A percentile compares a stretch with the other conserved stretches of the same genome.
Evolutionary conservation across 2,888 invertebrate genomes (phyloP).

Genomic region (Neoscelio sp.): DNA sequence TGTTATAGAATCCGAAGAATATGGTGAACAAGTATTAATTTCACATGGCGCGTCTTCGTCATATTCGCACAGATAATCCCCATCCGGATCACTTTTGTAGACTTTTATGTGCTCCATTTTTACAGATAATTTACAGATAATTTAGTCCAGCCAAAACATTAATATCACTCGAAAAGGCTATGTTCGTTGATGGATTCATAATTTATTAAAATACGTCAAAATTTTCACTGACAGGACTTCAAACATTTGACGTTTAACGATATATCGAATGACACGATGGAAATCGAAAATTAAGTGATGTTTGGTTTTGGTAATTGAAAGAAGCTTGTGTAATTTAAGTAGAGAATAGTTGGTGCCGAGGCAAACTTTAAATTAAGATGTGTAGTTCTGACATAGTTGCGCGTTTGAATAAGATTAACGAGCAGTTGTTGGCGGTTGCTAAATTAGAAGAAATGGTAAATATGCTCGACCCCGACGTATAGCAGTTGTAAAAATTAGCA

Average conservation of each 20-base stretch:
- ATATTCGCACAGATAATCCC: neutral
- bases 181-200: neutral
- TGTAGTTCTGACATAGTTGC: conserved; percentile 23
- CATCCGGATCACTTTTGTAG: neutral
- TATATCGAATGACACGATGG: neutral
- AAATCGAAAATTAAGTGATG: neutral
- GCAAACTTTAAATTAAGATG: conserved; percentile 19
- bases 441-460: conserved; percentile 34
- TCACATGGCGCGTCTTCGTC: neutral
- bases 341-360: too few species aligned
- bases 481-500: too few species aligned
- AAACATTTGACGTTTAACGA: conserved; percentile 30
- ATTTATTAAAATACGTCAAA: conserved; percentile 6
- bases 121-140: too few species aligned
- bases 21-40: neutral
- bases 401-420: conserved; percentile 50
- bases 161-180: neutral
- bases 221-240: too few species aligned
- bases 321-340: too few species aligned
- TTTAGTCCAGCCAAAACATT: neutral
- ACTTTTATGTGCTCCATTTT: neutral
- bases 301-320: neutral
- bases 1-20: neutral
- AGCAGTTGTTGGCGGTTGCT: conserved; percentile 23
- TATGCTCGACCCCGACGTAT: neutral